A percentile compares a stretch with the other conserved stretches of the same genome.
phyloP scores from a whole-genome alignment of 2,888 invertebrate species.

The Dorcus hopei region DNA sequence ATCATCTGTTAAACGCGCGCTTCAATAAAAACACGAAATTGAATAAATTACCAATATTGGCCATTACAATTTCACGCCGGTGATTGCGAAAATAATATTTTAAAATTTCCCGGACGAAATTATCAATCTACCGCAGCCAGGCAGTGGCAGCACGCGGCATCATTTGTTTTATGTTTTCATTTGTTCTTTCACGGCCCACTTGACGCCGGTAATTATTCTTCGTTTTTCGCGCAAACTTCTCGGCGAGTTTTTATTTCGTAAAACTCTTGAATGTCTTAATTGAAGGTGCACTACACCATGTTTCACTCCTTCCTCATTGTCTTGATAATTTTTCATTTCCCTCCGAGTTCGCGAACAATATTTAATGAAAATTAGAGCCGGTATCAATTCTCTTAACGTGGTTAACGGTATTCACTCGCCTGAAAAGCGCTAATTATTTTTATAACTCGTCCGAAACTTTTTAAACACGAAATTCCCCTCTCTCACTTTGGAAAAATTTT shows the following conservation, averaged over 20 bases:
- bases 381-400: constrained; percentile 37
- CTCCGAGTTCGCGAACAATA: constrained; percentile 36
- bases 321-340: constrained; percentile 48
- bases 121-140: constrained; percentile 24
- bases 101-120: constrained; percentile 35
- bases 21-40: constrained; percentile 42
- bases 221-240: constrained; percentile 19
- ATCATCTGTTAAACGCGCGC: constrained; percentile 41
- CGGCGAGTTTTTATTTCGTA: neutral
- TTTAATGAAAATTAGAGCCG: constrained; percentile 48
- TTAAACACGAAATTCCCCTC: neutral
- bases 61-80: constrained; percentile 42
- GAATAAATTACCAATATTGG: constrained; percentile 46
- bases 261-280: constrained; percentile 35
- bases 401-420: constrained; percentile 36
- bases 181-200: constrained; percentile 46
- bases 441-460: constrained; percentile 28
- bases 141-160: constrained; percentile 31
- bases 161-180: constrained; percentile 50
- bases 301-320: constrained; percentile 45
- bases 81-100: constrained; percentile 41
- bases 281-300: constrained; percentile 48
- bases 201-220: constrained; percentile 48
- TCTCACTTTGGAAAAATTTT: no score
- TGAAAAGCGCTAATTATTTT: constrained; percentile 43